These are phyloP conservation scores for Equus quagga DNA, from an alignment of 2,113 vertebrate genomes.

Conservation along the genomic window DNA sequence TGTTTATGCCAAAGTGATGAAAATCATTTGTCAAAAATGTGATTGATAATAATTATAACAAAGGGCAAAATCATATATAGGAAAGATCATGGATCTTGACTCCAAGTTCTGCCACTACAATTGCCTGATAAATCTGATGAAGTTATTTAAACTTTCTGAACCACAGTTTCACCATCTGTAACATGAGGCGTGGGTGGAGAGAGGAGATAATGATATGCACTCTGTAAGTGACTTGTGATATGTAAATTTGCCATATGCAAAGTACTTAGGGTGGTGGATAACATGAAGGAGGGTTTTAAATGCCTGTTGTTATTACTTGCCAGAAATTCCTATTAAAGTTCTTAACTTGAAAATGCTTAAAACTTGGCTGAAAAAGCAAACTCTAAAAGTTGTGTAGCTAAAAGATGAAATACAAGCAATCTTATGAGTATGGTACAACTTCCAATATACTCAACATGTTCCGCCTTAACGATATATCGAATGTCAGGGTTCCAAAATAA, in stretches of 20 bases:
- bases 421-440: neutral
- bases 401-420: slow-evolving; percentile 21
- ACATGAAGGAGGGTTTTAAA: neutral
- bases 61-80: neutral
- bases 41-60: neutral
- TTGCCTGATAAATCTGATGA: neutral
- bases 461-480: slow-evolving; percentile 34
- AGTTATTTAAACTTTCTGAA: neutral
- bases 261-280: neutral
- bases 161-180: neutral
- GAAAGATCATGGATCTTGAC: neutral
- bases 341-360: slow-evolving; percentile 56
- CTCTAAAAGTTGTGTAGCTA: neutral
- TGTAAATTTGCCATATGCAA: neutral
- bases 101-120: neutral
- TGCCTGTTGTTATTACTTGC: neutral
- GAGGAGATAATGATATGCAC: neutral
- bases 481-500: slow-evolving; percentile 57
- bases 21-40: neutral
- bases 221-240: neutral
- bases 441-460: neutral
- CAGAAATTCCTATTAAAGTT: neutral
- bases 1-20: neutral
- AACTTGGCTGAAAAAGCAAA: neutral
- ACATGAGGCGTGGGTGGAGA: neutral